Base-by-base conservation (phyloP, 2,797 vertebrate genomes). In the Myotis daubentonii region DNA sequence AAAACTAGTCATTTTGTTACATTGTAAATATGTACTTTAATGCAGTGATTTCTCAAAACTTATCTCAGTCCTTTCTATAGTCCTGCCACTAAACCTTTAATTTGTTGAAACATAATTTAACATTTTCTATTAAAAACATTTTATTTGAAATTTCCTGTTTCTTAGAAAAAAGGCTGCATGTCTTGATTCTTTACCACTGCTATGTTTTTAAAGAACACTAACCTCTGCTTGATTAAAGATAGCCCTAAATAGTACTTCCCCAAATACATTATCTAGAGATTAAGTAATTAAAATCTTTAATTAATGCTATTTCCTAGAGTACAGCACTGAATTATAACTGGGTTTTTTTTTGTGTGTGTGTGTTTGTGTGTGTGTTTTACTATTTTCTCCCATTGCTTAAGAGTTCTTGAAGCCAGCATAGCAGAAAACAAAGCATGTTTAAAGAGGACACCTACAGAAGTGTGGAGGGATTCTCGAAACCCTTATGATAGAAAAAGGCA, bases 361-460 rank as follows among this genome's bases (percentile, higher is more conserved):
- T 33, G 44, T 44, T 1, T 30, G 13, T 65, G 9, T 70, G 6
- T 44, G 7, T 49, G 49, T 28, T 2, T 41, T 0, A 15, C 78
- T 80, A 95, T 76, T 93, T 87, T 91, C 90, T 95, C 8, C 91
- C 90, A 60, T 97, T 96, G 87, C 92, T 12, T 22, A 98, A 99
- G 99, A 98, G 99, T 99, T 97, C 98, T 99, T 98, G 99, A 99
- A 98, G 99, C 99, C 98, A 99, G 99, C 98, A 99, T 99, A 96
- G 99, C 99, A 6, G 99, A 99, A 98, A 99, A 99, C 98, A 99
- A 99, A 98, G 99, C 99, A 0, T 99, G 99, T 97, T 98, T 99
- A 98, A 99, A 99, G 98, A 98, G 99, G 88, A 99, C 99, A 0
- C 99, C 99, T 97, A 98, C 99, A 2, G 99, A 99, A 98, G 99